These are phyloP conservation scores for Marisa cornuarietis DNA, from an alignment of 1,140 invertebrate species.

Conservation along the genomic window DNA sequence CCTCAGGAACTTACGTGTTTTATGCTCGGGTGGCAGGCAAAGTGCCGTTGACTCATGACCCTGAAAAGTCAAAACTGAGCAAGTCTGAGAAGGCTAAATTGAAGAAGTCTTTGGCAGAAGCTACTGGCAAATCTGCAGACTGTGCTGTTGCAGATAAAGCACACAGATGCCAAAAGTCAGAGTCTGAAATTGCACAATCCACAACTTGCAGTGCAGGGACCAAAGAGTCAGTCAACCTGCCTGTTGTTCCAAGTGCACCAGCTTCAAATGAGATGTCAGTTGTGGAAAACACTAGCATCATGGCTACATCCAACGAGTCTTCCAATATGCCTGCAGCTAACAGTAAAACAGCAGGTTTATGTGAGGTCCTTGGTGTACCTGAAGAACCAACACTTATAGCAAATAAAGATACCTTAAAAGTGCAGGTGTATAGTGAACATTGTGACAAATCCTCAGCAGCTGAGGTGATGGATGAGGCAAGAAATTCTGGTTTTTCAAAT, in stretches of 20 bases:
- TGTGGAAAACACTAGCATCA: neutral
- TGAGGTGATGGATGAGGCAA: neutral
- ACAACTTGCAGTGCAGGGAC: no score
- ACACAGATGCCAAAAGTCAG: neutral
- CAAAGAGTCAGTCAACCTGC: no score
- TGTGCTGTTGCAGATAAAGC: neutral
- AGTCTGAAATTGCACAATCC: neutral
- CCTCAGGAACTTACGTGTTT: slow-evolving; percentile 25
- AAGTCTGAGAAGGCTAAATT: slow-evolving; percentile 12
- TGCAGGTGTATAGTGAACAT: neutral
- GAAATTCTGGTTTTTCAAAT: neutral
- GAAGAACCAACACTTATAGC: neutral
- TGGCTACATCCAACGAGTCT: no score
- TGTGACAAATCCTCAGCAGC: neutral
- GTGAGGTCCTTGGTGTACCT: neutral
- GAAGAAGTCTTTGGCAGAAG: slow-evolving; percentile 7
- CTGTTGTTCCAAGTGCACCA: neutral
- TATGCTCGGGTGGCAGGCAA: slow-evolving; percentile 32
- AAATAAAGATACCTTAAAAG: neutral
- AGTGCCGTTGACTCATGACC: slow-evolving; percentile 31
- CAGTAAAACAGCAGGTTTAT: neutral
- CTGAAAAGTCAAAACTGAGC: slow-evolving; percentile 16
- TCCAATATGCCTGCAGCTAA: no score
- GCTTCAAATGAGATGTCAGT: neutral
- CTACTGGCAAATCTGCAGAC: neutral